Evolutionary conservation across 2,113 vertebrate species (phyloP).

Genomic region (Mohoua ochrocephala): DNA sequence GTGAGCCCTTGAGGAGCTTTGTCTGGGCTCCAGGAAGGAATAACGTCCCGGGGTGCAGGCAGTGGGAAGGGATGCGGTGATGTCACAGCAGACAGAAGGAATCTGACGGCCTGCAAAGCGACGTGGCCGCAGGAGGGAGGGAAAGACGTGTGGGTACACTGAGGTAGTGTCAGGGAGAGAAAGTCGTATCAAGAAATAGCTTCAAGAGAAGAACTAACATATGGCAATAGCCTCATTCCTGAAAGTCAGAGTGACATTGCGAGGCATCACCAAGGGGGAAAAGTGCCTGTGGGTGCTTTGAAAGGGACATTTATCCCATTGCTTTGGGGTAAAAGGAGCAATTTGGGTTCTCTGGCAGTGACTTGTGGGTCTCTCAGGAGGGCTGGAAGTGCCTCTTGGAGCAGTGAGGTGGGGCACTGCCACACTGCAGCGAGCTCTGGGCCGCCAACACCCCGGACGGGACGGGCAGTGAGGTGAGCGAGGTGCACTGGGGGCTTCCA

Average conservation of each 20-base stretch:
- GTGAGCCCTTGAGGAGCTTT: background rate
- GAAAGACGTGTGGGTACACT: background rate
- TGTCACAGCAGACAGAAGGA: background rate
- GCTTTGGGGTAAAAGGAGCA: background rate
- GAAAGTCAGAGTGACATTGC: background rate
- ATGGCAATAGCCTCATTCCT: background rate
- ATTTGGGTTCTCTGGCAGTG: background rate
- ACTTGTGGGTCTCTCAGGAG: background rate
- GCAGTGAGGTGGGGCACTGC: background rate
- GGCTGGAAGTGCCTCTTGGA: background rate
- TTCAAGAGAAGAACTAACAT: background rate
- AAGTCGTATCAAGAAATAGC: background rate
- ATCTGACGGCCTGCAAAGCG: background rate
- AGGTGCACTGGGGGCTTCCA: background rate
- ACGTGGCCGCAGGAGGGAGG: background rate
- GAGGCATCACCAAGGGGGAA: background rate
- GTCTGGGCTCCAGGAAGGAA: background rate
- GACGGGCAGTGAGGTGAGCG: accelerated
- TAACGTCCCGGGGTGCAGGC: background rate
- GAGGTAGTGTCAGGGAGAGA: background rate
- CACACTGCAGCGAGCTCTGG: background rate
- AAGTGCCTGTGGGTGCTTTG: background rate
- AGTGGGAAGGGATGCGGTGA: background rate
- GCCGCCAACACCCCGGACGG: background rate
- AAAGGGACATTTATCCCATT: background rate